Evolutionary conservation across 2,797 vertebrate genomes (phyloP).

Genomic region (Carcharodon carcharias): DNA sequence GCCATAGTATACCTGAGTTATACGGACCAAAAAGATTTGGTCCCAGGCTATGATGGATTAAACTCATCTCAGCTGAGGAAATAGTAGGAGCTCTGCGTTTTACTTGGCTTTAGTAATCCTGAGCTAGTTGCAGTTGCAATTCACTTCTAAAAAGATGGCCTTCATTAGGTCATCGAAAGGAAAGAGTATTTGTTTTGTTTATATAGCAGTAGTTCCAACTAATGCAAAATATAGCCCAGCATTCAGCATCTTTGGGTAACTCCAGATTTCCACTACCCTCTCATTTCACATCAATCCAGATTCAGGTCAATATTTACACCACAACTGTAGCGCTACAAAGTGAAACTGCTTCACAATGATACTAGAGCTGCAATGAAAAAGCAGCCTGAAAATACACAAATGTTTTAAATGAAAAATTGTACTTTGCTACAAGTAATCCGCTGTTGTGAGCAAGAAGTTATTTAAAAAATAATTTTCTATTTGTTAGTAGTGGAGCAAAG

Average conservation of each 20-base stretch:
- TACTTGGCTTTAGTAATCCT: not conserved
- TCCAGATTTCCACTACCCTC: not conserved
- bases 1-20: not conserved
- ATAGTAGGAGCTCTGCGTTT: not conserved
- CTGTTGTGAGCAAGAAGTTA: not conserved
- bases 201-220: not conserved
- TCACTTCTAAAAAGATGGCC: not conserved
- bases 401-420: no score
- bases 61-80: not conserved
- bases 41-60: not conserved
- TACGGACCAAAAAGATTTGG: not conserved
- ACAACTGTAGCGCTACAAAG: not conserved
- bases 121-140: not conserved
- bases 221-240: not conserved
- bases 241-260: not conserved
- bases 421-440: no score
- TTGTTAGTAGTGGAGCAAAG: no score
- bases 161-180: not conserved
- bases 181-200: not conserved
- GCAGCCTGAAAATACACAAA: no score
- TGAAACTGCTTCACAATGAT: not conserved
- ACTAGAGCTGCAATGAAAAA: not conserved
- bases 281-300: not conserved
- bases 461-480: no score
- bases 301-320: not conserved